These are phyloP conservation scores for Brachionus koreanus DNA, from an alignment of 1,140 invertebrate genomes.

Conservation along the genomic window DNA sequence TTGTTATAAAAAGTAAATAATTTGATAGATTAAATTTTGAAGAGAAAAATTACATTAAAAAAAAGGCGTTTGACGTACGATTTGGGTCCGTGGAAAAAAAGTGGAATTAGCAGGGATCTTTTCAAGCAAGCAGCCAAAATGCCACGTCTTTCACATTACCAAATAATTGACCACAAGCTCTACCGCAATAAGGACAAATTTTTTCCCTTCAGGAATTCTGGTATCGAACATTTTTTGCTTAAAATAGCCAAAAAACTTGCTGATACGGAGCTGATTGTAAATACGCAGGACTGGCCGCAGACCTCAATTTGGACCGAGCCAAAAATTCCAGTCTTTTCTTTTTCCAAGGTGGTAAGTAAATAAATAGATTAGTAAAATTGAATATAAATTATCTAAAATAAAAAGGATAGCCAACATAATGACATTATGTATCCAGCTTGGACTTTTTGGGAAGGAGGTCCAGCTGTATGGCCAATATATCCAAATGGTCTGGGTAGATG, in stretches of 20 bases:
- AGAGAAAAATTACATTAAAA: background rate
- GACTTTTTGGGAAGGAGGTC: slow-evolving; percentile 95
- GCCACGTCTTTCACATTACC: slow-evolving; percentile 25
- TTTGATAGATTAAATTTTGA: background rate
- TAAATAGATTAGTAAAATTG: slow-evolving; percentile 40
- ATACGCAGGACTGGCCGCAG: slow-evolving; percentile 88
- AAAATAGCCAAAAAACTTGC: slow-evolving; percentile 67
- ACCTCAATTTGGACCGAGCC: slow-evolving; percentile 65
- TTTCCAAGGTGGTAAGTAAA: slow-evolving; percentile 69
- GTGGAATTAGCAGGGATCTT: background rate
- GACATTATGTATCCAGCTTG: slow-evolving; percentile 95
- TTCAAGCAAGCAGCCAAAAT: slow-evolving; percentile 9
- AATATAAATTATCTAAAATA: background rate
- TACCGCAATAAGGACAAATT: slow-evolving; percentile 22
- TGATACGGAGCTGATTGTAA: slow-evolving; percentile 81
- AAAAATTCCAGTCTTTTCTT: slow-evolving; percentile 79
- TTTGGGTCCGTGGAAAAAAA: slow-evolving; percentile 4
- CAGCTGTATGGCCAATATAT: slow-evolving; percentile 80
- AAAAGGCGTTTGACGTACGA: background rate
- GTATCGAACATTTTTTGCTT: slow-evolving; percentile 79
- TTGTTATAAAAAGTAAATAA: slow-evolving; percentile 16
- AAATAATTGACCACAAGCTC: slow-evolving; percentile 32
- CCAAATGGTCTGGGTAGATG: slow-evolving; percentile 86
- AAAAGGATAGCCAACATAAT: slow-evolving; percentile 67
- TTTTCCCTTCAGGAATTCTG: slow-evolving; percentile 68